Base-by-base conservation (phyloP, 2,797 vertebrate genomes). In the Tragopan temminckii region DNA sequence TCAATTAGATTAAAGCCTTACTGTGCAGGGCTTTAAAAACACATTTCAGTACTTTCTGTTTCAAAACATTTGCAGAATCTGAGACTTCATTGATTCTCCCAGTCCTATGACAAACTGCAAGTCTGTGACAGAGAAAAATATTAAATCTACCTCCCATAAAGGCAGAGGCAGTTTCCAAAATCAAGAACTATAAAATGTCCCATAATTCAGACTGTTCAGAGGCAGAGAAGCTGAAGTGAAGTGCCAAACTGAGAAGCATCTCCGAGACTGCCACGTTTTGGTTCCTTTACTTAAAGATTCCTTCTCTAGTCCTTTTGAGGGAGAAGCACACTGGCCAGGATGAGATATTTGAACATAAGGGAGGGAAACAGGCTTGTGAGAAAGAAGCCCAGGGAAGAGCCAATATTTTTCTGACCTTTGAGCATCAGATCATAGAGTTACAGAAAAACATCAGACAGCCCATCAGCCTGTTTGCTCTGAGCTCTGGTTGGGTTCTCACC, bases 181-280 rank as follows among this genome's bases (percentile, higher is more conserved):
- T 13, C 27, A 67, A 79, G 38, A 82, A 7, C 38, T 66, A 20
- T 29, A 82, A 76, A 67, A 48, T 19, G 15, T n/a, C 31, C 27
- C 2, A 6, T 58, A 74, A 79, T 36, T 70, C 27, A 67, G 27
- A 31, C 53, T 66, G 13, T 62, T 35, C 42, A 33, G 33, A 69
- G 69, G 14, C 2, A 2, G 8, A 9, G 27, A 84, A 81, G 12
- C n/a, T 25, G 12, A 57, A 66, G 14, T 7, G 18, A 61, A 86
- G 17, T 2, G 25, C 53, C 38, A 42, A 55, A 38, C 7, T 45
- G 62, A 53, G 23, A 57, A 7, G 15, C 14, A 62, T 14, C 23
- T 24, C 5, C 0, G 0, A 31, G 10, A 3, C 46, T 45, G 40
- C 4, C 7, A 15, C 27, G 14, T 13, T n/a, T 36, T 4, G 20